A percentile compares a stretch with the other conserved stretches of the same genome.
These are phyloP conservation scores for Scrobipalpa costella DNA, from an alignment of 2,888 invertebrate genomes.

Conservation along the genomic window DNA sequence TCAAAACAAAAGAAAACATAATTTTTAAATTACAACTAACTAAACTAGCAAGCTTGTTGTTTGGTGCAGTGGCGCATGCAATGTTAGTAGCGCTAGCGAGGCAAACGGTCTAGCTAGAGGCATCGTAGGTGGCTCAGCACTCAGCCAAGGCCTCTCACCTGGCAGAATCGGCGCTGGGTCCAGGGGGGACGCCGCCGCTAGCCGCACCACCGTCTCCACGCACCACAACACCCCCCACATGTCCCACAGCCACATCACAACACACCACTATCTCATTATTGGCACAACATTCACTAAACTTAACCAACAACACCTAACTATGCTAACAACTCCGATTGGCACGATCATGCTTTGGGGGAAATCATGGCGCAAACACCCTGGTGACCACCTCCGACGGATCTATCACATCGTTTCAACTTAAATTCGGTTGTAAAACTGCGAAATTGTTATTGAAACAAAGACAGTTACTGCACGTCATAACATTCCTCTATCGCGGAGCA, in stretches of 20 bases:
- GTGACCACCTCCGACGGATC: conserved; percentile 47
- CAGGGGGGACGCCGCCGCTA: conserved; percentile 68
- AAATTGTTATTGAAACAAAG: conserved; percentile 73
- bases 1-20: conserved; percentile 11
- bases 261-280: conserved; percentile 81
- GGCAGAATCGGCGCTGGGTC: conserved; percentile 66
- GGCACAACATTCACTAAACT: conserved; percentile 79
- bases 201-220: conserved; percentile 66
- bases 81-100: conserved; percentile 40
- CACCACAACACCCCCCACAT: conserved; percentile 77
- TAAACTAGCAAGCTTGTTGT: conserved; percentile 17
- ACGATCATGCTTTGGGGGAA: conserved; percentile 77
- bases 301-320: conserved; percentile 78
- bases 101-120: conserved; percentile 29
- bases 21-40: conserved; percentile 12
- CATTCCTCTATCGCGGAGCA: conserved; percentile 62
- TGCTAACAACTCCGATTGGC: conserved; percentile 75
- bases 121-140: conserved; percentile 49
- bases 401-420: conserved; percentile 67
- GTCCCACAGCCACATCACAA: conserved; percentile 80
- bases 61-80: conserved; percentile 49
- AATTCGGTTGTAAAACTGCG: conserved; percentile 53
- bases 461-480: conserved; percentile 79
- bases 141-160: conserved; percentile 71
- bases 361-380: conserved; percentile 62